Base-by-base conservation (phyloP, 2,888 invertebrate species). In the Epinotia nisella region DNA sequence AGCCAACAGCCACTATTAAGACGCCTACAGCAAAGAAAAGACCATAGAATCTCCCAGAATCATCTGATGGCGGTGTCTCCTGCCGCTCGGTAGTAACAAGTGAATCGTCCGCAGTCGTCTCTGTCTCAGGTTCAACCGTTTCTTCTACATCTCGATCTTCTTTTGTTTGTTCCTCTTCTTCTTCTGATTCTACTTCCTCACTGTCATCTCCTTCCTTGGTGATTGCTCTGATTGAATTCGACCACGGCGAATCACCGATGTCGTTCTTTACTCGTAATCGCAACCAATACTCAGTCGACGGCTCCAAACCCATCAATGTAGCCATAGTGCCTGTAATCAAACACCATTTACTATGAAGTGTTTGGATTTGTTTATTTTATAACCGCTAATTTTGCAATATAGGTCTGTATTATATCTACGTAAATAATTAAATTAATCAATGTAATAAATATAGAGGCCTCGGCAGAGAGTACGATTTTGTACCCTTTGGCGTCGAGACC, bases 21-120 rank as follows among this genome's bases (percentile, higher is more conserved):
- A 92, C 84, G 4, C 86, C 88, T 15, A 85, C 89, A 10, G 85
- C 83, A 51, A 90, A 90, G 74, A 92, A 87, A 65, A 92, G 81
- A 0, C 90, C 90, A 65, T 89, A 90, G 60, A 89, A 88, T 7
- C 85, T 83, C 2, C 79, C 76, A 13, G 76, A 75, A 56, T 78
- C 70, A 60, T 68, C 74, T 11, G 66, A 41, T n/a, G 61, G 65
- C 4, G 76, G 69, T 55, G 74, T 56, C 29, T 62, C 61, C 51
- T 60, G 69, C 2, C n/a, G 39, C 35, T 69, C 24, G 13, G 64
- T 64, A 29, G 45, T 58, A 56, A 56, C 24, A n/a, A 45, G 62
- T 7, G 58, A 51, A 58, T 62, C 71, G 9, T 76, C 60, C 24
- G 81, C 80, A 3, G 73, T 78, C 17, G 76, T 75, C 19, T 77